phyloP scores from a whole-genome alignment of 2,113 vertebrate species.

The Pipa parva region DNA sequence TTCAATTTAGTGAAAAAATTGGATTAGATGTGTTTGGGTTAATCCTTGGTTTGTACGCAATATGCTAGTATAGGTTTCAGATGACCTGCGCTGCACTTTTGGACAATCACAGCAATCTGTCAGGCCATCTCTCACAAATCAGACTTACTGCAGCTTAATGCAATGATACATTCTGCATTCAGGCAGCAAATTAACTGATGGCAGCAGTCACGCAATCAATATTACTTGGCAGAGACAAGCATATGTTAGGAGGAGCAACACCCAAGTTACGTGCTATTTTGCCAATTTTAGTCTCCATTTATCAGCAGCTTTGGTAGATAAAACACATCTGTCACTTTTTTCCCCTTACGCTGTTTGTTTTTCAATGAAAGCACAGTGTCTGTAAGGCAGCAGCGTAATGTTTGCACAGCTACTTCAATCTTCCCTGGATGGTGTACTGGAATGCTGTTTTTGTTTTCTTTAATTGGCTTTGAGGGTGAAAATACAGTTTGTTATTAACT shows the following conservation, averaged over 20 bases:
- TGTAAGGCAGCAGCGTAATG: not conserved
- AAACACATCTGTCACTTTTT: not conserved
- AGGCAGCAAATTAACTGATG: constrained; percentile 22
- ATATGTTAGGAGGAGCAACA: not conserved
- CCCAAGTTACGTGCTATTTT: not conserved
- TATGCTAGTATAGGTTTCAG: not conserved
- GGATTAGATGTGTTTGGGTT: too few species aligned
- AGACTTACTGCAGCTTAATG: constrained; percentile 18
- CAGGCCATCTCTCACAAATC: constrained; percentile 12
- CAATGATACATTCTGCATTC: constrained; percentile 23
- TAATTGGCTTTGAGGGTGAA: too few species aligned
- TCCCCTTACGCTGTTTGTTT: not conserved
- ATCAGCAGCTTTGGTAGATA: not conserved
- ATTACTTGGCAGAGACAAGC: not conserved
- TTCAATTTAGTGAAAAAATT: too few species aligned
- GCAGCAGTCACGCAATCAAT: constrained; percentile 22
- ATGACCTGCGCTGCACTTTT: constrained; percentile 24
- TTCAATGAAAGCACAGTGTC: not conserved
- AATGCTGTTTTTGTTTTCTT: too few species aligned
- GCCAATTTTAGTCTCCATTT: not conserved
- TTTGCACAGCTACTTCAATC: not conserved
- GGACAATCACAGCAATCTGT: constrained; percentile 23
- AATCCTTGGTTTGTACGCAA: too few species aligned
- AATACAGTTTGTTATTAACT: too few species aligned
- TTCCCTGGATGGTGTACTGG: too few species aligned